Percentiles rank a stretch among this genome's conserved stretches.
Conservation (phyloP, 2,888 invertebrate species). For the Nowickia ferox region DNA sequence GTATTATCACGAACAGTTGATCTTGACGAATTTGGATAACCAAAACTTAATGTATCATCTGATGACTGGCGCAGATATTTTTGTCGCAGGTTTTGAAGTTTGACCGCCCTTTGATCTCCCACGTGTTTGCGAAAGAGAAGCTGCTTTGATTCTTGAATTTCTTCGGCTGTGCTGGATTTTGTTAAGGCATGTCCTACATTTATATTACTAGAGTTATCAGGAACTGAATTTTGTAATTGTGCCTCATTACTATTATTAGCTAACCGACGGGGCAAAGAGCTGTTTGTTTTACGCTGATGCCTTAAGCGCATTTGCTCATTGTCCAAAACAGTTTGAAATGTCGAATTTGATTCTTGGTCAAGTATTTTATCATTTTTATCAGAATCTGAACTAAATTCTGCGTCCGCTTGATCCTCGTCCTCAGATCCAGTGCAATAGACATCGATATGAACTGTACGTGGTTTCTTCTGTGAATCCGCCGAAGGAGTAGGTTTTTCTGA, state of each 20-base stretch:
- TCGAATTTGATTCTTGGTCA: conserved; percentile 84
- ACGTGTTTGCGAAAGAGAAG: conserved; percentile 83
- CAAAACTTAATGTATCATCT: conserved; percentile 85
- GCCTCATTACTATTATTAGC: conserved; percentile 48
- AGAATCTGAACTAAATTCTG: conserved; percentile 75
- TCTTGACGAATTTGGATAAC: conserved; percentile 87
- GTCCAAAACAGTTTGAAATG: conserved; percentile 87
- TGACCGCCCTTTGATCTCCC: conserved; percentile 81
- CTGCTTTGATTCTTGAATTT: conserved; percentile 82
- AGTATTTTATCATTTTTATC: conserved; percentile 75
- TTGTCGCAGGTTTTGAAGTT: conserved; percentile 79
- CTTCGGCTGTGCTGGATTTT: conserved; percentile 83
- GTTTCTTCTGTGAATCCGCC: conserved; percentile 81
- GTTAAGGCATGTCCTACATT: conserved; percentile 81
- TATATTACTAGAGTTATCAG: conserved; percentile 71
- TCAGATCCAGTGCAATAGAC: conserved; percentile 89
- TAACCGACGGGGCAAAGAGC: conserved; percentile 83
- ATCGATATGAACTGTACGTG: conserved; percentile 89
- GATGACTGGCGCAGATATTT: conserved; percentile 82
- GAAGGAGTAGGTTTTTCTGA: conserved; percentile 55
- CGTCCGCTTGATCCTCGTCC: conserved; percentile 81
- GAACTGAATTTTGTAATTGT: neutral
- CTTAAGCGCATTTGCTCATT: conserved; percentile 86
- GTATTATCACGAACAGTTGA: conserved; percentile 85
- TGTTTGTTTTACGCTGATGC: conserved; percentile 84